A percentile compares a stretch with the other conserved stretches of the same genome.
Evolutionary conservation across 2,113 vertebrate species (phyloP).

Genomic region (Onychostruthus taczanowskii): DNA sequence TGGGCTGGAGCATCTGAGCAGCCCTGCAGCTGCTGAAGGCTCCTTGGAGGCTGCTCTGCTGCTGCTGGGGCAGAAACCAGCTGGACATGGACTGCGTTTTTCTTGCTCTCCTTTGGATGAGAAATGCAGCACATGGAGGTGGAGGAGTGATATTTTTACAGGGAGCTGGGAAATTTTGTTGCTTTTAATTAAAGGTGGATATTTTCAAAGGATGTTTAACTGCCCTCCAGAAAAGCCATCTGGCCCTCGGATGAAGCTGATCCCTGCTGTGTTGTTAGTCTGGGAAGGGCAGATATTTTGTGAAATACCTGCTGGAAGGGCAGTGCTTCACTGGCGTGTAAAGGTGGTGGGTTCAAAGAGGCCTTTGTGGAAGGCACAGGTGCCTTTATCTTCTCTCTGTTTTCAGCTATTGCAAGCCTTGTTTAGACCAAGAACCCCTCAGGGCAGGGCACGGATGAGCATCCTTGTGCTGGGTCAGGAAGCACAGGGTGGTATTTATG

Average conservation of each 20-base stretch:
- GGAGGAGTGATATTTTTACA: not conserved
- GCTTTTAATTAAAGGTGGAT: not conserved
- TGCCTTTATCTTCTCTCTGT: not conserved
- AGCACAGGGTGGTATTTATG: not conserved
- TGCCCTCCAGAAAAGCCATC: accelerated
- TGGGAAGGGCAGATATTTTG: not conserved
- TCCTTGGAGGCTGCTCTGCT: not conserved
- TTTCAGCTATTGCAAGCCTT: not conserved
- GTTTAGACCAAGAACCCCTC: no score
- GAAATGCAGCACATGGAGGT: not conserved
- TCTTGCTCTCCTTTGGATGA: not conserved
- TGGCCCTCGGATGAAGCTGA: not conserved
- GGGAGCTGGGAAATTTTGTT: not conserved
- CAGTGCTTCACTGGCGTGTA: not conserved
- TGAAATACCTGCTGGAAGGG: not conserved
- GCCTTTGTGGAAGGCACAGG: not conserved
- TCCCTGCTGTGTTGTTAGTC: not conserved
- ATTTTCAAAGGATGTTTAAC: not conserved
- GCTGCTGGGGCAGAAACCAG: not conserved
- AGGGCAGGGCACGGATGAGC: not conserved
- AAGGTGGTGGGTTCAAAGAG: not conserved
- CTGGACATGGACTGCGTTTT: not conserved
- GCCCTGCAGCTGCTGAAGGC: not conserved
- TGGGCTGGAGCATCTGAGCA: not conserved
- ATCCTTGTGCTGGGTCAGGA: not conserved